A percentile compares a stretch with the other conserved stretches of the same genome.
Evolutionary conservation across 2,888 invertebrate species (phyloP).

Genomic region (Dioctria rufipes): DNA sequence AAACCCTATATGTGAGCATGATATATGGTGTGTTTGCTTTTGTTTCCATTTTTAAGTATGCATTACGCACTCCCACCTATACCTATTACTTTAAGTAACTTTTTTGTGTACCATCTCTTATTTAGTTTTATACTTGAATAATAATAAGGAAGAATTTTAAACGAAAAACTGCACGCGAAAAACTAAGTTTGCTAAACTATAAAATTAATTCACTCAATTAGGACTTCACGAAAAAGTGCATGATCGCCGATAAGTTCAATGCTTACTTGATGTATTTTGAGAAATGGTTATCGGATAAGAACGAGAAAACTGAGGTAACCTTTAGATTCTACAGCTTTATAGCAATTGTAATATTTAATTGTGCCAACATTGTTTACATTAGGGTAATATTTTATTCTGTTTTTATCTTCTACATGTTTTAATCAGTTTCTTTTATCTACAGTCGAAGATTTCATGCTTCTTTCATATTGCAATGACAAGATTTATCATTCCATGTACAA

Average conservation of each 20-base stretch:
- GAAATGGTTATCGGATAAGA: constrained; percentile 65
- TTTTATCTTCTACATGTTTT: too few species aligned
- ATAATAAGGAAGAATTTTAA: too few species aligned
- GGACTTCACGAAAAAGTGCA: constrained; percentile 63
- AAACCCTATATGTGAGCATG: too few species aligned
- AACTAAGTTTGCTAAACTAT: neutral
- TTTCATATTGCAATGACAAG: constrained; percentile 73
- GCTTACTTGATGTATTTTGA: constrained; percentile 67
- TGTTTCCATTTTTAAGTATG: too few species aligned
- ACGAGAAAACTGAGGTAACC: constrained; percentile 65
- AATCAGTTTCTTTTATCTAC: constrained; percentile 30
- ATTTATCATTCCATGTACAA: constrained; percentile 72
- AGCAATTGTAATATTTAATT: constrained; percentile 70
- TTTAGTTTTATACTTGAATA: too few species aligned
- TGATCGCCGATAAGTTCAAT: constrained; percentile 67
- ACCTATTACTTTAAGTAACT: too few species aligned
- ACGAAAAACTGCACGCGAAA: too few species aligned
- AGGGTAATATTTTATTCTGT: constrained; percentile 62
- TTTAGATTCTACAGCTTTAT: constrained; percentile 69
- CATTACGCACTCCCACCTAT: too few species aligned
- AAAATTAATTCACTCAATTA: constrained; percentile 14
- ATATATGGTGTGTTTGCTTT: too few species aligned
- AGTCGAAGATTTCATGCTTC: constrained; percentile 69
- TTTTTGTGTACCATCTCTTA: too few species aligned
- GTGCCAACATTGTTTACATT: constrained; percentile 67